Conservation (phyloP, 1,140 invertebrate species). For the Bombus haemorrhoidalis region DNA sequence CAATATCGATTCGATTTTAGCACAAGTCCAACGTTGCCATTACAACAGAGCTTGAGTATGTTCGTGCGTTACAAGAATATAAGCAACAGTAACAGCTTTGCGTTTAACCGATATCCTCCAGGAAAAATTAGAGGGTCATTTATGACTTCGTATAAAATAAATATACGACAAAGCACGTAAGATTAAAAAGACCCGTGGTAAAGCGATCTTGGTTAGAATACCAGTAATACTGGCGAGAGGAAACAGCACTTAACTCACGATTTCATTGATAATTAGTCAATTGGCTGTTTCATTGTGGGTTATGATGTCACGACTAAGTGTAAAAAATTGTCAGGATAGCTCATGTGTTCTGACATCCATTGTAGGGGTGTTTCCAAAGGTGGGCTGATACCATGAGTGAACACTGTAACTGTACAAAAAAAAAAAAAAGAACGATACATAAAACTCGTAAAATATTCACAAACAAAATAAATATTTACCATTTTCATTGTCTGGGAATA, state of each 20-base stretch:
- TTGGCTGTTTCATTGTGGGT: constrained; percentile 57
- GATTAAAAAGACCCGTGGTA: constrained; percentile 13
- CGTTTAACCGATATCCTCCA: not conserved
- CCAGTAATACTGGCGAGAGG: not conserved
- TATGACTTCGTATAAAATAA: constrained; percentile 49
- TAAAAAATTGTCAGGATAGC: constrained; percentile 99
- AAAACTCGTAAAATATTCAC: too few relatives aligned
- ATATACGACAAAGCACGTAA: constrained; percentile 37
- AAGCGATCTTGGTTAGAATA: not conserved
- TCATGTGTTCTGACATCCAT: constrained; percentile 98
- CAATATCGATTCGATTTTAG: not conserved
- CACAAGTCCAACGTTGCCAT: not conserved
- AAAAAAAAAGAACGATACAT: constrained; percentile 49
- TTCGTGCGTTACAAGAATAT: constrained; percentile 18
- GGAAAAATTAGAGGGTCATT: not conserved
- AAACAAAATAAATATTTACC: constrained; percentile 72
- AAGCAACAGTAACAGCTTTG: not conserved
- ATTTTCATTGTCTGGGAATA: constrained; percentile 85
- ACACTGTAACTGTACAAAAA: constrained; percentile 87
- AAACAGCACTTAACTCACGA: not conserved
- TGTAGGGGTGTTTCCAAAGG: constrained; percentile 95
- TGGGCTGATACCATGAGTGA: constrained; percentile 95
- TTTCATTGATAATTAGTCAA: constrained; percentile 48
- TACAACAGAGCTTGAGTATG: not conserved
- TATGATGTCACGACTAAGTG: constrained; percentile 88